Evolutionary conservation across 2,888 invertebrate species (phyloP), one percentile per base, ranked within the genome.

Genomic region (Acrocyrtus sp.): DNA sequence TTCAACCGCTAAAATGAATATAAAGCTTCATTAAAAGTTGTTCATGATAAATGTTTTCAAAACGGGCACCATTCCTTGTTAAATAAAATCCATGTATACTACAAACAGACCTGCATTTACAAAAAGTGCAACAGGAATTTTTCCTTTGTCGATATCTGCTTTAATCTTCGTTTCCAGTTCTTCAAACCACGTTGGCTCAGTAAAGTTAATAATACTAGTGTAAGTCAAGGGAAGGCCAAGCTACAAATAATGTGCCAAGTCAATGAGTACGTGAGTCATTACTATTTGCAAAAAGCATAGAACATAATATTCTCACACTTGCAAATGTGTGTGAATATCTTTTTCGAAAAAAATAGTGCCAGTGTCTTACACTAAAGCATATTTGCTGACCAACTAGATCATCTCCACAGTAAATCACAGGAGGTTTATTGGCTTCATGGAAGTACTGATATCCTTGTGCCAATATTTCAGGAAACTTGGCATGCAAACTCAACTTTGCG

Each of bases 361-460:
- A n/a, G n/a, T n/a, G n/a, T n/a, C 72, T 62, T 58, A 81, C 79
- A 47, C 77, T 78, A n/a, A 72, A 68, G 41, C 76, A 75, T 6
- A 79, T 67, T 29, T 76, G 76, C n/a, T 76, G 77, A 10, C 80
- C 81, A 47, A 79, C 61, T 22, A 72, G 58, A 57, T 80, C 78
- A 73, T 79, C 78, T 12, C 75, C 75, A 58, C 78, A 80, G 61
- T 79, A 81, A 51, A 81, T 78, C n/a, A 79, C 60, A 17, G 81
- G 81, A 12, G 54, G 60, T 65, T 63, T 77, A 12, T 53, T 65
- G 17, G 75, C 69, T 19, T 79, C 78, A 6, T 74, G 68, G 75
- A 79, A 81, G 67, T 75, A 68, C 34, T 78, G 74, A 73, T 76
- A 77, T 21, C 81, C 81, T 34, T 68, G 72, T 43, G 72, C 56